phyloP scores from a whole-genome alignment of 2,888 invertebrate genomes.

The Cheilosia soror region DNA sequence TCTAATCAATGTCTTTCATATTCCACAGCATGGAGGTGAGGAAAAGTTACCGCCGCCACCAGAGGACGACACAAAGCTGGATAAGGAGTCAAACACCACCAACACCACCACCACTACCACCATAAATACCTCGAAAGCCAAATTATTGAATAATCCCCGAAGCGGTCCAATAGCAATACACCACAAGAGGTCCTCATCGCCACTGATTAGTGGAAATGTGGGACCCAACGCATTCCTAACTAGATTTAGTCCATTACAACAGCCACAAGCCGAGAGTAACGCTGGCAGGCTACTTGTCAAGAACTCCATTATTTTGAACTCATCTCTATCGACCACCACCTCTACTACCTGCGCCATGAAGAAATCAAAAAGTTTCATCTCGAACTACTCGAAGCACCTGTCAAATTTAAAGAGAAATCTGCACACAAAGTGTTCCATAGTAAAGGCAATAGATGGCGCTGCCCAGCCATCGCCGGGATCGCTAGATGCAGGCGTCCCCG shows the following conservation, averaged over 20 bases:
- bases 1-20: constrained; percentile 87
- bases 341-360: constrained; percentile 77
- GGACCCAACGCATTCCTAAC: constrained; percentile 40
- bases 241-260: constrained; percentile 58
- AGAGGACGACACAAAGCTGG: constrained; percentile 22
- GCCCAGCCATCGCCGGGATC: constrained; percentile 29
- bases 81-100: constrained; percentile 26
- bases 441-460: constrained; percentile 28
- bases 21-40: constrained; percentile 80
- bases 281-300: constrained; percentile 51
- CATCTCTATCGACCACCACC: background rate
- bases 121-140: constrained; percentile 78
- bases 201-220: constrained; percentile 52
- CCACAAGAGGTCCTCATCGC: constrained; percentile 78
- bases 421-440: constrained; percentile 70
- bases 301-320: constrained; percentile 61
- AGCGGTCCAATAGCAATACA: constrained; percentile 77
- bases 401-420: constrained; percentile 79
- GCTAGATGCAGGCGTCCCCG: constrained; percentile 18
- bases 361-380: constrained; percentile 82
- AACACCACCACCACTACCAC: constrained; percentile 71
- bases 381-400: constrained; percentile 79
- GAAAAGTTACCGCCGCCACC: constrained; percentile 32
- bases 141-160: constrained; percentile 75
- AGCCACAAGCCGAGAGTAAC: constrained; percentile 66